phyloP scores from a whole-genome alignment of 2,888 invertebrate genomes.

The Eudasyphora cyanicolor region DNA sequence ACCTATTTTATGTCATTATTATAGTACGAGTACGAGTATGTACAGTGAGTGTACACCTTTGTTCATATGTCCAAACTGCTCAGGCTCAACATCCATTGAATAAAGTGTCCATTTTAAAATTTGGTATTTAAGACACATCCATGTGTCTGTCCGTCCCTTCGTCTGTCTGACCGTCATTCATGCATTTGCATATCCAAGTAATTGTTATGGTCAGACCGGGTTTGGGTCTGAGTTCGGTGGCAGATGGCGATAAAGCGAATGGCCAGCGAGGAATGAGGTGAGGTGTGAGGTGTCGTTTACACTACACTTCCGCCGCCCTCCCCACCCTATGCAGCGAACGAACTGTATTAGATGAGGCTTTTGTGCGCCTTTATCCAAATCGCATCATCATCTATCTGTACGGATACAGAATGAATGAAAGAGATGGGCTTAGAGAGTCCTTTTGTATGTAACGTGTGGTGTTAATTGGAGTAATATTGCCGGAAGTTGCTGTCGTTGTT shows the following conservation, averaged over 20 bases:
- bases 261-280: too few relatives aligned
- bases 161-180: too few relatives aligned
- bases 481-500: background rate
- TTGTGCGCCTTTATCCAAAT: slow-evolving; percentile 21
- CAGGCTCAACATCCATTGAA: background rate
- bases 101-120: slow-evolving; percentile 5
- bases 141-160: background rate
- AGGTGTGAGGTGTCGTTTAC: background rate
- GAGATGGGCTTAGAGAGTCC: background rate
- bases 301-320: background rate
- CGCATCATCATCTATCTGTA: background rate
- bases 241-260: background rate
- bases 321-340: too few relatives aligned
- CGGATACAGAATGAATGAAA: background rate
- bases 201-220: background rate
- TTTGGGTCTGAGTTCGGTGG: background rate
- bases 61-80: background rate
- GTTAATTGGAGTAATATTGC: slow-evolving; percentile 13
- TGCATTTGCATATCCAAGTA: slow-evolving; percentile 29
- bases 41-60: background rate
- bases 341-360: slow-evolving; percentile 14
- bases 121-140: slow-evolving; percentile 25
- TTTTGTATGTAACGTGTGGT: slow-evolving; percentile 4
- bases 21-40: background rate
- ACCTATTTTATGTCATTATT: slow-evolving; percentile 25